Evolutionary conservation across 2,113 vertebrate species (phyloP).

Genomic region (Acrocephalus kingi): DNA sequence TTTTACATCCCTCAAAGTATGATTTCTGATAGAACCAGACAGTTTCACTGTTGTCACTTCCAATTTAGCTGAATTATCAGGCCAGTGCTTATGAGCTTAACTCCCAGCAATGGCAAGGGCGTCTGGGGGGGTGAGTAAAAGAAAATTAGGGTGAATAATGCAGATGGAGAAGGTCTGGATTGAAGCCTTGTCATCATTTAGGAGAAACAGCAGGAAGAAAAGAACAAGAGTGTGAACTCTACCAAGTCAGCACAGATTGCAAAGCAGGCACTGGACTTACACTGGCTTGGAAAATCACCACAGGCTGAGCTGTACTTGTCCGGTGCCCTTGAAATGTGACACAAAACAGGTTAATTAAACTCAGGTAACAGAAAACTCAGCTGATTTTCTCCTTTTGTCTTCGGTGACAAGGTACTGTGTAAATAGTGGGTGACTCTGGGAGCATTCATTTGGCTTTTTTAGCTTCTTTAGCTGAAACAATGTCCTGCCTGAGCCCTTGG

Average conservation of each 20-base stretch:
- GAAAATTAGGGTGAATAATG: background rate
- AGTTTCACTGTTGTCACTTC: background rate
- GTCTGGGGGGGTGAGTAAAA: background rate
- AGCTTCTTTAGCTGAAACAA: background rate
- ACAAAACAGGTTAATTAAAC: background rate
- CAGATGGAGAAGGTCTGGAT: background rate
- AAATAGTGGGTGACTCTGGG: background rate
- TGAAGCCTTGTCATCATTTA: background rate
- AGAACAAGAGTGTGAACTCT: background rate
- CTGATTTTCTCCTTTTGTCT: background rate
- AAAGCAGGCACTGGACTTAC: background rate
- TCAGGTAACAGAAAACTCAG: background rate
- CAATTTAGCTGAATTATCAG: background rate
- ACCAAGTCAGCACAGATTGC: background rate
- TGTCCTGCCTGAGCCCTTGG: background rate
- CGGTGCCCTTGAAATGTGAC: background rate
- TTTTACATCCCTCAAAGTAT: background rate
- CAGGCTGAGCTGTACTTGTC: background rate
- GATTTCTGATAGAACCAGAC: background rate
- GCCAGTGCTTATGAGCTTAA: background rate
- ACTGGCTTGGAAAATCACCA: background rate
- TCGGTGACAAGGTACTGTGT: rapidly evolving
- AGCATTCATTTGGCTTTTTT: background rate
- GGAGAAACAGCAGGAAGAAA: background rate
- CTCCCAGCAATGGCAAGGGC: background rate